These are phyloP conservation scores for Megalonaias nervosa DNA, from an alignment of 1,140 invertebrate species.

Conservation along the genomic window DNA sequence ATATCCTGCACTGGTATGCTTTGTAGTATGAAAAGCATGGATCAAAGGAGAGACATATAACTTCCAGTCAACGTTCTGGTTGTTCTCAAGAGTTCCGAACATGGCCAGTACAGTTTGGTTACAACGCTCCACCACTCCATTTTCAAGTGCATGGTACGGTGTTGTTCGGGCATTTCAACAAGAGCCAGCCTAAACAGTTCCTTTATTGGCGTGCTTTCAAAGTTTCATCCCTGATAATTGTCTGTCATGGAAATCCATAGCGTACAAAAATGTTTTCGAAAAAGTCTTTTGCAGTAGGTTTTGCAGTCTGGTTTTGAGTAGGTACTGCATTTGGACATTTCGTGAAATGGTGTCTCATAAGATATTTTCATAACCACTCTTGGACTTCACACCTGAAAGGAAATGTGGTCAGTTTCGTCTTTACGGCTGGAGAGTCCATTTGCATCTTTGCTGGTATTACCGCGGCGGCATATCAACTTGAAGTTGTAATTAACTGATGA, in stretches of 20 bases:
- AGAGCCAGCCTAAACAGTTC: conserved; percentile 22
- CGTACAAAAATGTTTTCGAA: conserved; percentile 22
- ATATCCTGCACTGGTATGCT: too few species aligned
- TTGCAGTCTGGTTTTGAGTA: conserved; percentile 31
- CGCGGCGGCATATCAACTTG: too few species aligned
- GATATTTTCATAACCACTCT: conserved; percentile 18
- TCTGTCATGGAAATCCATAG: conserved; percentile 23
- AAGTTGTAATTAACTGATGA: too few species aligned
- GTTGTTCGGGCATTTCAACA: conserved; percentile 34
- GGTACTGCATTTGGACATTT: conserved; percentile 30
- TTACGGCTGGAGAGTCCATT: conserved; percentile 14
- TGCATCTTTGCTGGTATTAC: too few species aligned
- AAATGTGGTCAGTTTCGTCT: conserved; percentile 16
- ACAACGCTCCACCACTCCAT: conserved; percentile 38
- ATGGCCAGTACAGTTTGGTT: conserved; percentile 33
- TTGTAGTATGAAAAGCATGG: too few species aligned
- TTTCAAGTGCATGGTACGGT: conserved; percentile 31
- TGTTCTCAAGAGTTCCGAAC: conserved; percentile 27
- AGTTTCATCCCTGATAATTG: conserved; percentile 28
- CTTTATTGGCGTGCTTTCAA: conserved; percentile 26
- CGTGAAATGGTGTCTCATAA: conserved; percentile 35
- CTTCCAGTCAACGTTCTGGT: conserved; percentile 30
- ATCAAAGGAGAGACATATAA: conserved; percentile 12
- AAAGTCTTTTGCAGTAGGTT: conserved; percentile 26
- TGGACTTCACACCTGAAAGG: conserved; percentile 14